Percentiles rank a stretch among this genome's conserved stretches.
Evolutionary conservation across 2,888 invertebrate species (phyloP).

Genomic region (Sarcophaga variegata): DNA sequence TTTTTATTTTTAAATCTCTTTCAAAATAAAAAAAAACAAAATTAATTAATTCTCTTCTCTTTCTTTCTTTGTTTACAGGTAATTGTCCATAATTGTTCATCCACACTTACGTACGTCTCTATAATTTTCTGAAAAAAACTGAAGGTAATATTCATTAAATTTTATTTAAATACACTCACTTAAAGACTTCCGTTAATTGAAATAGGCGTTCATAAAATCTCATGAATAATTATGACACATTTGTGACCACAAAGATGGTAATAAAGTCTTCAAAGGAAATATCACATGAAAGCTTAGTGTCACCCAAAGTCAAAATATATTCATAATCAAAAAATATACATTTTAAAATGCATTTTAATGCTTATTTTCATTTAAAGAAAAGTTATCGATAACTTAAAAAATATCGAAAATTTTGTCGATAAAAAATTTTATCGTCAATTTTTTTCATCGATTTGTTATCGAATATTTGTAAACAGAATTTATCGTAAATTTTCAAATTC

Average conservation of each 20-base stretch:
- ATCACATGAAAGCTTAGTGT: neutral
- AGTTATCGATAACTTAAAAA: too few species aligned
- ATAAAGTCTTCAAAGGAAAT: constrained; percentile 19
- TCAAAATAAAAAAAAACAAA: neutral
- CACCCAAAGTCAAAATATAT: neutral
- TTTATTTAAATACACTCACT: neutral
- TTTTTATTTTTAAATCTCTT: neutral
- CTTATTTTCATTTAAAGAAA: too few species aligned
- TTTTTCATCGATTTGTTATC: too few species aligned
- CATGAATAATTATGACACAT: constrained; percentile 46
- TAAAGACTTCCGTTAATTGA: neutral
- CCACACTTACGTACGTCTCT: neutral
- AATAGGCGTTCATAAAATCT: constrained; percentile 5
- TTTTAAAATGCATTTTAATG: too few species aligned
- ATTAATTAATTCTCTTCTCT: neutral
- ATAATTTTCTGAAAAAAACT: neutral
- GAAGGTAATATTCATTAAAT: neutral
- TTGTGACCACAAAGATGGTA: neutral
- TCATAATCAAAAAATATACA: neutral
- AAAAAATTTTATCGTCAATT: too few species aligned
- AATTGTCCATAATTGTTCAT: neutral
- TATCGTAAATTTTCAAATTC: too few species aligned
- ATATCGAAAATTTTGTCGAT: too few species aligned
- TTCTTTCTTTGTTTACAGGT: neutral
- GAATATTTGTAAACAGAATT: too few species aligned